Conservation (phyloP, 2,113 vertebrate species). For the Sarotherodon lohbergeri region DNA sequence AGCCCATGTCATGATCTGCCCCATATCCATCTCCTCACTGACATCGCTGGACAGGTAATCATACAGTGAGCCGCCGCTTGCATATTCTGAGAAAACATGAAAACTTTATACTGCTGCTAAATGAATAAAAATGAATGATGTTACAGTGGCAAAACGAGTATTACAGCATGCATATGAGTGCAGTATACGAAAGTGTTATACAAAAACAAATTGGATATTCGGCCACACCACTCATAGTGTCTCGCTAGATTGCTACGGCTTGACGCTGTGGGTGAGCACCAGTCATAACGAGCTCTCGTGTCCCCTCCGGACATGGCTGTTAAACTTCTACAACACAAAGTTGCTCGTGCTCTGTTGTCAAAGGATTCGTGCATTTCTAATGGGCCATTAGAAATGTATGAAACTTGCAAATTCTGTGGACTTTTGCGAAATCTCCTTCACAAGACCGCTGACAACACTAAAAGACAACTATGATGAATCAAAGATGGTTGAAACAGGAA, state of each 20-base stretch:
- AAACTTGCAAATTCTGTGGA: background rate
- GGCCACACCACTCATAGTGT: background rate
- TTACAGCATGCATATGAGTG: background rate
- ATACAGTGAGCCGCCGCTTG: constrained; percentile 88
- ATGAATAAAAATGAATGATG: background rate
- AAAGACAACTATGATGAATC: background rate
- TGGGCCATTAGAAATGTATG: background rate
- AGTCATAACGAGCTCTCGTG: background rate
- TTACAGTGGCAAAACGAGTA: background rate
- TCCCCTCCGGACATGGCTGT: background rate
- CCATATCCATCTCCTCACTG: constrained; percentile 96
- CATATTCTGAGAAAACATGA: constrained; percentile 81
- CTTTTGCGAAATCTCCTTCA: background rate
- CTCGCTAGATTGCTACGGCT: background rate
- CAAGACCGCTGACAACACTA: background rate
- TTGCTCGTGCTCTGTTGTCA: background rate
- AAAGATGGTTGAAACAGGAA: background rate
- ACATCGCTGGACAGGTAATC: constrained; percentile 94
- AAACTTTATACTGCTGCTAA: background rate
- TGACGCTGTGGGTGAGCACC: background rate
- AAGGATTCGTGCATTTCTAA: background rate
- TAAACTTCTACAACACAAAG: background rate
- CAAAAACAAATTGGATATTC: constrained; percentile 1
- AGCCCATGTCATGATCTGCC: constrained; percentile 96
- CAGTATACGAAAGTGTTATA: background rate